Conservation (phyloP, 2,797 vertebrate genomes). For the Sarcophilus harrisii region DNA sequence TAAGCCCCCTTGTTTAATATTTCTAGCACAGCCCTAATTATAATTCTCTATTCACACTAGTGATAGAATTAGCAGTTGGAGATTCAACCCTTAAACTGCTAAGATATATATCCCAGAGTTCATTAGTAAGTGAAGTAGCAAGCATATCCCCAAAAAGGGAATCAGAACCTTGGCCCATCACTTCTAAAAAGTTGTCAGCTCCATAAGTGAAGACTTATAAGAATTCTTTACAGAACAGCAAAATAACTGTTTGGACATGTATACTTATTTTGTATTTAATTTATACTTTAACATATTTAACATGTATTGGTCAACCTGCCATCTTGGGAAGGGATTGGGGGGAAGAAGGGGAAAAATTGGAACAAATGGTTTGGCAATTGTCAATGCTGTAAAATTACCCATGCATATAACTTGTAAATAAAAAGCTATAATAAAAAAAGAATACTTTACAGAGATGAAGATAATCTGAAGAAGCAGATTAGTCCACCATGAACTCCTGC, state of each 20-base stretch:
- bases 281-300: too few relatives aligned
- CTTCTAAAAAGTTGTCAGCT: neutral
- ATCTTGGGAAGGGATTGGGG: too few relatives aligned
- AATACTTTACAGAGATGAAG: slow-evolving; percentile 85
- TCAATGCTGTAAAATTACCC: too few relatives aligned
- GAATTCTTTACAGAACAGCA: slow-evolving; percentile 15
- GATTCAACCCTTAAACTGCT: neutral
- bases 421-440: too few relatives aligned
- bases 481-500: slow-evolving; percentile 90
- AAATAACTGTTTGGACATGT: too few relatives aligned
- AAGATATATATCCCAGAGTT: neutral
- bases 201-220: slow-evolving; percentile 80
- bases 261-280: too few relatives aligned
- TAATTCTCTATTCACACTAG: neutral
- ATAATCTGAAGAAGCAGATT: slow-evolving; percentile 90
- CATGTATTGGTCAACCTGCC: too few relatives aligned
- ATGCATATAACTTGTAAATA: too few relatives aligned
- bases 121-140: neutral
- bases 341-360: too few relatives aligned
- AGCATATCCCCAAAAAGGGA: neutral
- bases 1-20: neutral
- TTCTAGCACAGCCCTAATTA: neutral
- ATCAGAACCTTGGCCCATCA: neutral
- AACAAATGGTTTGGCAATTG: too few relatives aligned
- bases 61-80: neutral